These are phyloP conservation scores for Eurytoma californica DNA, from an alignment of 2,888 invertebrate genomes.

Conservation along the genomic window DNA sequence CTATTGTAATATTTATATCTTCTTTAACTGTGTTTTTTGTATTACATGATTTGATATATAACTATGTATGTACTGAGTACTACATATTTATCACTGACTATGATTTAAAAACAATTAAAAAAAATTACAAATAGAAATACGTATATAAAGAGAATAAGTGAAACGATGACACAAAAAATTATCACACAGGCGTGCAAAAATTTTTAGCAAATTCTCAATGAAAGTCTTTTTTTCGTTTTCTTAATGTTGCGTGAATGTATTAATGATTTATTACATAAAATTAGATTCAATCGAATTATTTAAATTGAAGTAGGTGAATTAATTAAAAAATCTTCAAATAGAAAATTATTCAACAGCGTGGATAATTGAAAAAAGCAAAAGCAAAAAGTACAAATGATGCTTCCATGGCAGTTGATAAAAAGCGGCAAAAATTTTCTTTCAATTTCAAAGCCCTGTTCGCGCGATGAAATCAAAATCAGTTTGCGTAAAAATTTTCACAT, in stretches of 20 bases:
- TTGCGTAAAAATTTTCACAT: neutral
- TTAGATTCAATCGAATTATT: too few species aligned
- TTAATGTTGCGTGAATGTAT: too few species aligned
- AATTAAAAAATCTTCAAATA: too few species aligned
- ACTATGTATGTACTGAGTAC: neutral
- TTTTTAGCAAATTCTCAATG: slow-evolving; percentile 1
- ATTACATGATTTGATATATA: neutral
- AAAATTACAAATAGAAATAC: slow-evolving; percentile 2
- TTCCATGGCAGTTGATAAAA: too few species aligned
- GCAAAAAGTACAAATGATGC: too few species aligned
- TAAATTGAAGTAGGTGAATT: too few species aligned
- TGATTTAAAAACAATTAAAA: neutral
- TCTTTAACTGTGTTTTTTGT: slow-evolving; percentile 4
- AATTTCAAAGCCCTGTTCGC: too few species aligned
- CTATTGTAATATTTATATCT: slow-evolving; percentile 15
- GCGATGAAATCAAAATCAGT: neutral
- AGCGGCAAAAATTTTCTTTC: too few species aligned
- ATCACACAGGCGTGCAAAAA: slow-evolving; percentile 18
- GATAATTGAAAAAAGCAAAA: too few species aligned
- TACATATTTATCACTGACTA: neutral
- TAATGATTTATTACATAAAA: too few species aligned
- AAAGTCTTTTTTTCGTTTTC: too few species aligned
- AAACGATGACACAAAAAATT: neutral
- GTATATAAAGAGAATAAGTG: neutral
- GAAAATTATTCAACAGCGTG: too few species aligned